Evolutionary conservation across 2,888 invertebrate species (phyloP).

Genomic region (Caenorhabditis sp.): DNA sequence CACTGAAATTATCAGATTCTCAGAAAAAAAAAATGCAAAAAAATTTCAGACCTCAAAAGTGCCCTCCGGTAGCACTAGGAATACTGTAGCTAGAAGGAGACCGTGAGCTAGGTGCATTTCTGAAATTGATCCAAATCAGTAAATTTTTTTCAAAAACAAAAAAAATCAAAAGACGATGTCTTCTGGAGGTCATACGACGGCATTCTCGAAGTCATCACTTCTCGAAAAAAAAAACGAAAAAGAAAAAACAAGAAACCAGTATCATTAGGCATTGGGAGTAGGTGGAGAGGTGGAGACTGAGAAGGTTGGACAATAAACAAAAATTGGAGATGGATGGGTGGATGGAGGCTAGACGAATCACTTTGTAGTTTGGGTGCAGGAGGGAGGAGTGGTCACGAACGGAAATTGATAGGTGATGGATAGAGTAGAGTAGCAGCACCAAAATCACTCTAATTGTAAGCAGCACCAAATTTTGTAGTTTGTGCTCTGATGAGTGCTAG

Average conservation of each 20-base stretch:
- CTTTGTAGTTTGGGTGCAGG: not conserved
- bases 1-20: constrained; percentile 65
- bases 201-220: not conserved
- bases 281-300: constrained; percentile 1
- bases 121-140: not conserved
- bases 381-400: not conserved
- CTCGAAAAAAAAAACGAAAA: constrained; percentile 16
- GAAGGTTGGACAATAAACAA: not conserved
- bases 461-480: constrained; percentile 14
- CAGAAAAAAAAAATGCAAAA: too few relatives aligned
- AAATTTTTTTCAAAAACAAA: not conserved
- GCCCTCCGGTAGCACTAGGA: constrained; percentile 51
- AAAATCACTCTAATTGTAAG: too few relatives aligned
- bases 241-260: constrained; percentile 20
- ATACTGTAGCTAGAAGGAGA: constrained; percentile 25
- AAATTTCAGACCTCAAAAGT: constrained; percentile 46
- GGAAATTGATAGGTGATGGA: not conserved
- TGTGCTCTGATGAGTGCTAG: not conserved
- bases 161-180: not conserved
- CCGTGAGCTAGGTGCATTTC: constrained; percentile 27
- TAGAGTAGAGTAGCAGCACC: not conserved
- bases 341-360: constrained; percentile 6
- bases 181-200: constrained; percentile 7
- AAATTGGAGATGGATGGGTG: not conserved
- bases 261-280: not conserved